phyloP scores from a whole-genome alignment of 2,888 invertebrate genomes.

The Agrochola litura region DNA sequence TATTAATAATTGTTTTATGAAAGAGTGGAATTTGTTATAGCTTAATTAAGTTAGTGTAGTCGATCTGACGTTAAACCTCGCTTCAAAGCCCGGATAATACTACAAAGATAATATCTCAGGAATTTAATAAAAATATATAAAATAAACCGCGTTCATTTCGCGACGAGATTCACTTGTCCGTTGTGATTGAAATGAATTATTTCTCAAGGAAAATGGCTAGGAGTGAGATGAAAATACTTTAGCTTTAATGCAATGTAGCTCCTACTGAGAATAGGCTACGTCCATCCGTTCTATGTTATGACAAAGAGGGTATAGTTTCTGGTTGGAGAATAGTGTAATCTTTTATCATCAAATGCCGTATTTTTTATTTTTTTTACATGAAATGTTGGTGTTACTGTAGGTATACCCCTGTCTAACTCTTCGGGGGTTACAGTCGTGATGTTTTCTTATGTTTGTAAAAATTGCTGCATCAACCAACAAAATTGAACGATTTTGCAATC shows the following conservation, averaged over 20 bases:
- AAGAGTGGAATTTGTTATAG: conserved; percentile 1
- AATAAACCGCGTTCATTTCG: conserved; percentile 54
- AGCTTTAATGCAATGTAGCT: conserved; percentile 42
- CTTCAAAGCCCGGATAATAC: conserved; percentile 6
- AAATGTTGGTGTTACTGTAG: neutral
- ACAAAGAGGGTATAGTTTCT: conserved; percentile 1
- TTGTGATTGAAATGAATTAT: conserved; percentile 61
- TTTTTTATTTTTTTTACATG: no score
- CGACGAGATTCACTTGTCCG: conserved; percentile 58
- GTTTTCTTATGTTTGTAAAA: neutral
- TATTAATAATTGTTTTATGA: neutral
- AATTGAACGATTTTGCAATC: no score
- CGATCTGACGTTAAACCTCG: conserved; percentile 9
- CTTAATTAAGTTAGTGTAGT: conserved; percentile 21
- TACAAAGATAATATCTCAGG: conserved; percentile 37
- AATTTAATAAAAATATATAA: conserved; percentile 61
- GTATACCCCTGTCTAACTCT: neutral
- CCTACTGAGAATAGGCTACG: conserved; percentile 17
- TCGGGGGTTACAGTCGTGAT: no score
- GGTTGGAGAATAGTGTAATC: no score
- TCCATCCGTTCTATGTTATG: conserved; percentile 17
- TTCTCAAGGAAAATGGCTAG: conserved; percentile 50
- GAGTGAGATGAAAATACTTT: conserved; percentile 50
- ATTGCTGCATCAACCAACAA: neutral
- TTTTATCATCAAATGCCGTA: neutral